Evolutionary conservation across 1,140 invertebrate species (phyloP), one percentile per base, ranked within the genome.

Genomic region (Cydia pomonella): DNA sequence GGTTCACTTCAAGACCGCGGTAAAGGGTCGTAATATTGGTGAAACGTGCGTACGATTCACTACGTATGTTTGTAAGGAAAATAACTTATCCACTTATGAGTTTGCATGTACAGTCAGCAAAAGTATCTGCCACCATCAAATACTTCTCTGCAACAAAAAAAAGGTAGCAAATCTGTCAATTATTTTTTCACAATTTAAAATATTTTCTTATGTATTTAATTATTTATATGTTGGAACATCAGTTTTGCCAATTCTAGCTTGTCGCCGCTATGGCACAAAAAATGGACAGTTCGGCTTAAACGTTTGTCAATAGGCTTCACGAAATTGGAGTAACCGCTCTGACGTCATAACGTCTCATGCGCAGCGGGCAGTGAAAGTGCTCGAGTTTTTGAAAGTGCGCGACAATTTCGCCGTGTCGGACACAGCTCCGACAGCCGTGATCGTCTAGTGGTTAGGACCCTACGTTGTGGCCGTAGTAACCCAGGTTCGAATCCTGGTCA

Each of bases 361-460:
- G 44, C 44, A 47, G 44, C 44, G 44, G 44, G 44, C 44, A 47
- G 44, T 47, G 6, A 69, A 33, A 44, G 66, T 44, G 66, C 38
- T 71, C 29, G 18, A 71, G 16, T 71, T 71, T 38, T 16, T 10
- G 5, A 44, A 71, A 29, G 18, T 9, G 9, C 7, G 16, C 3
- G 13, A 23, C 53, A n/a, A 63, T 63, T 63, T 63, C 62, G 62
- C 21, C 0, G 62, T 13, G 7, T 38, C 69, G 10, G 21, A 0
- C 69, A 72, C 33, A 72, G 33, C 69, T 72, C 33, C 44, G 44
- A 23, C 21, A 72, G 80, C 80, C 80, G 80, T 82, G 80, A 82
- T 82, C 80, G 80, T 82, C 80, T 82, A 82, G 80, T 82, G 80
- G 80, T 82, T 82, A 82, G 80, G 80, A 82, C 80, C 80, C 80